A percentile compares a stretch with the other conserved stretches of the same genome.
These are phyloP conservation scores for Ormyrus rosae DNA, from an alignment of 2,888 invertebrate species.

Conservation along the genomic window DNA sequence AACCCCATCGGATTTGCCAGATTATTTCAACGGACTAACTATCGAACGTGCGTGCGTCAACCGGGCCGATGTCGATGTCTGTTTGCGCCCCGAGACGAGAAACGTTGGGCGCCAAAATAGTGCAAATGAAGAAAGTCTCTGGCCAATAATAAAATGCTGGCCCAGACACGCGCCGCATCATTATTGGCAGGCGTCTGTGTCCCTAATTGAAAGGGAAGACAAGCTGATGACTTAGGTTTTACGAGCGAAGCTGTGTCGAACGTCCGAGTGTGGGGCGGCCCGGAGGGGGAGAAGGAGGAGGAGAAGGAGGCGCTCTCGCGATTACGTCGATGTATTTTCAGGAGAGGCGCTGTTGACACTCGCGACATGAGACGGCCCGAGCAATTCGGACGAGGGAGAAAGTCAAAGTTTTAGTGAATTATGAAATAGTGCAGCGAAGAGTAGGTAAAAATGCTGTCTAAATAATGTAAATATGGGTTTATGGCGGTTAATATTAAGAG, in stretches of 20 bases:
- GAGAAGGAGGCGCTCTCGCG: not conserved
- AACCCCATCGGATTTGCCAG: conserved; percentile 16
- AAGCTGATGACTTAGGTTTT: conserved; percentile 63
- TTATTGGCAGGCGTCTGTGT: too few species aligned
- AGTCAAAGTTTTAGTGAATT: not conserved
- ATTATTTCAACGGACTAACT: conserved; percentile 8
- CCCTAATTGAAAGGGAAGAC: conserved; percentile 56
- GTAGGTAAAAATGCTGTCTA: too few species aligned
- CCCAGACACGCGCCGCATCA: too few species aligned
- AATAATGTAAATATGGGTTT: too few species aligned
- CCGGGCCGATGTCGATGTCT: too few species aligned
- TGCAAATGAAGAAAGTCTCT: too few species aligned
- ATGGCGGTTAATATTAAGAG: too few species aligned
- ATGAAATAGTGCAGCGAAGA: too few species aligned
- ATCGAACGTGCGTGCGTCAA: not conserved
- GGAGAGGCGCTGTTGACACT: not conserved
- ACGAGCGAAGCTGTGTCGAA: conserved; percentile 55
- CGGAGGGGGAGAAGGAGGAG: not conserved
- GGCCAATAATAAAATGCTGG: too few species aligned
- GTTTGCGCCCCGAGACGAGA: too few species aligned
- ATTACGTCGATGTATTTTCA: conserved; percentile 1
- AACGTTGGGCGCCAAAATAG: too few species aligned
- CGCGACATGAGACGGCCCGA: not conserved
- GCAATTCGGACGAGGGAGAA: not conserved
- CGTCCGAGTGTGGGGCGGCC: not conserved